phyloP scores from a whole-genome alignment of 1,140 invertebrate species.

The Scaptodrosophila lebanonensis region DNA sequence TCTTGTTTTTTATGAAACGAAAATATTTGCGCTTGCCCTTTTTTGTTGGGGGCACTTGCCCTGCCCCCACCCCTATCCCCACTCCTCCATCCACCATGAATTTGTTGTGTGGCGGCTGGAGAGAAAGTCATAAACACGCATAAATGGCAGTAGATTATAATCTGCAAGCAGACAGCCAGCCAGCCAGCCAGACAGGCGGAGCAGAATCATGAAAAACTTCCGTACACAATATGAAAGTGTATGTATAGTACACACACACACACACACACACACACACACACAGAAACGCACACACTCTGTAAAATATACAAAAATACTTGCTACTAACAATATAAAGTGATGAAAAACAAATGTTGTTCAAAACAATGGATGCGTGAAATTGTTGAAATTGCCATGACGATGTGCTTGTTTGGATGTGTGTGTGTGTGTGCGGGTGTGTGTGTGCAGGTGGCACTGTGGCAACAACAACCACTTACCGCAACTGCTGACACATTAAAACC shows the following conservation, averaged over 20 bases:
- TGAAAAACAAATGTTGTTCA: constrained; percentile 72
- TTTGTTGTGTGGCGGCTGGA: constrained; percentile 18
- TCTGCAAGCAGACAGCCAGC: constrained; percentile 1
- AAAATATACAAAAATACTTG: constrained; percentile 60
- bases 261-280: background rate
- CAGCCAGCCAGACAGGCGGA: no score
- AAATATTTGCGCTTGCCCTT: constrained; percentile 49
- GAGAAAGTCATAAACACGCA: constrained; percentile 56
- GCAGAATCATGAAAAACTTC: no score
- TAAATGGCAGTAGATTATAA: constrained; percentile 56
- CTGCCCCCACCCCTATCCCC: no score
- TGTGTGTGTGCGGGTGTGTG: no score
- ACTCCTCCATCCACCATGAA: no score
- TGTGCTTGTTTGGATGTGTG: no score
- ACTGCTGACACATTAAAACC: no score
- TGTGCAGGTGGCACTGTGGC: no score
- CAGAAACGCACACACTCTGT: constrained; percentile 5
- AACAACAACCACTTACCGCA: no score
- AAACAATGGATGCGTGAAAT: constrained; percentile 68
- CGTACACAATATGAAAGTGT: no score
- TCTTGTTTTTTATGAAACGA: constrained; percentile 27
- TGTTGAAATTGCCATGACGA: no score
- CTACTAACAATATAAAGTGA: constrained; percentile 71
- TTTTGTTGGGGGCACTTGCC: constrained; percentile 18
- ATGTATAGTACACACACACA: background rate